Base-by-base conservation (phyloP, 1,140 invertebrate genomes). In the Tetramorium alpestre region DNA sequence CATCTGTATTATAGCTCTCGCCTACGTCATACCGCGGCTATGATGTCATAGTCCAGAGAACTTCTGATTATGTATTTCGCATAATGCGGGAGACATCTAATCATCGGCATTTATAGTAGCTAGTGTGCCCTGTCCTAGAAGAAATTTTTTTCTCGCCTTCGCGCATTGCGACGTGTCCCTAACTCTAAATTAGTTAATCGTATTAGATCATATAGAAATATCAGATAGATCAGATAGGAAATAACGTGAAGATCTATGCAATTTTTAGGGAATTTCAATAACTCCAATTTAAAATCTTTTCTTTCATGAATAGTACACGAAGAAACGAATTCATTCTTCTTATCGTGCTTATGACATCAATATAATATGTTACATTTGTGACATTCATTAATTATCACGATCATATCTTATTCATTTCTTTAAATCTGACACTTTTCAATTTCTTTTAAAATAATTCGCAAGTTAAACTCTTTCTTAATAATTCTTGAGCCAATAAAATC, bases 11-110 rank as follows among this genome's bases (percentile, higher is more conserved):
- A 67, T 49, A 38, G 28, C 44, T 67, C 44, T 51, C 62, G 77
- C 77, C 77, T 77, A 80, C 77, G 62, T 80, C 77, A 80, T 80
- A 80, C 47, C 28, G 13, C 6, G 18, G 64, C 1, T 80, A 80
- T 80, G 62, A 80, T 65, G 47, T 80, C 62, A 80, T 8, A 18
- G 64, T 7, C 51, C 22, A 47, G 41, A 64, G 5, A 54, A 65
- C 18, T 51, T 78, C 28, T 51, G n/a, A 80, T 67, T 51, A 54
- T 6, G 18, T 25, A 41, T 69, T 28, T 64, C 38, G 10, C n/a
- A 38, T 65, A 80, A 69, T 54, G 3, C 10, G 25, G 41, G 11
- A 78, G 8, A 11, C 33, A 25, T 3, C 16, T 76, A 47, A 76
- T 28, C 41, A 10, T 44, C 13, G n/a, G 38, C 5, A 60, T 22